Conservation (phyloP, 2,113 vertebrate genomes). For the Thryonomys swinderianus region DNA sequence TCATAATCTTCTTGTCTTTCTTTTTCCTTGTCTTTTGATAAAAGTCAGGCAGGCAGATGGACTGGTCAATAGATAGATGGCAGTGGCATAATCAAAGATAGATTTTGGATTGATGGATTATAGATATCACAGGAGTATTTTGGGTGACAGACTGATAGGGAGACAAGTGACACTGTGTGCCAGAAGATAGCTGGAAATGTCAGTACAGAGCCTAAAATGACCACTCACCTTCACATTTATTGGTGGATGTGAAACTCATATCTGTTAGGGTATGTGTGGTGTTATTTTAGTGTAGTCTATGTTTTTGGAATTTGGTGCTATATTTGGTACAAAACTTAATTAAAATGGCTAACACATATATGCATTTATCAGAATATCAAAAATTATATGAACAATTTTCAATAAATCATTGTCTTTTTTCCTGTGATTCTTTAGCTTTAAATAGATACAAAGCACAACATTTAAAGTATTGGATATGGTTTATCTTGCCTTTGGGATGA, state of each 20-base stretch:
- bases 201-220: neutral
- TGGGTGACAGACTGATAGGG: neutral
- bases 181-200: neutral
- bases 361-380: neutral
- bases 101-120: neutral
- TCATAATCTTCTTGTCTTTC: neutral
- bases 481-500: neutral
- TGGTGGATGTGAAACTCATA: too few species aligned
- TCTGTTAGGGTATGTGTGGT: neutral
- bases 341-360: neutral
- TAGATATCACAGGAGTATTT: neutral
- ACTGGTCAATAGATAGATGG: neutral
- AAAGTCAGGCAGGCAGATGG: neutral
- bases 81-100: neutral
- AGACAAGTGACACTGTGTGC: neutral
- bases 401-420: neutral
- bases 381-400: neutral
- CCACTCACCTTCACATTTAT: fast-evolving
- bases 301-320: neutral
- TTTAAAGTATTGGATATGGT: neutral
- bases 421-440: neutral
- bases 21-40: neutral
- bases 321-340: neutral
- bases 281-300: neutral
- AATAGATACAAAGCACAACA: neutral